Conservation (phyloP, 1,140 invertebrate species). For the Pararge aegeria region DNA sequence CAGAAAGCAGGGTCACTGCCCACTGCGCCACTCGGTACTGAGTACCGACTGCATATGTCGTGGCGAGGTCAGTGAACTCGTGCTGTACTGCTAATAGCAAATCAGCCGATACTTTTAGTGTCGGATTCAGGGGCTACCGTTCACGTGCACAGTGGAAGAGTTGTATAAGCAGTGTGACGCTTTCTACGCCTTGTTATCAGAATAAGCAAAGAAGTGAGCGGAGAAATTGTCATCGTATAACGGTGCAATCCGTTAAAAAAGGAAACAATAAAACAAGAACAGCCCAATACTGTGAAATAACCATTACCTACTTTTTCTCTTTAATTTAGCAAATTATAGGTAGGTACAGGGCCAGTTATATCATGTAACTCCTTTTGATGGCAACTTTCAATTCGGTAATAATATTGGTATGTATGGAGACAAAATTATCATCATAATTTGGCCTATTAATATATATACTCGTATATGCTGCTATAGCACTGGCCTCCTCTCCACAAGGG, state of each 20-base stretch:
- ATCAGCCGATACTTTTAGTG: constrained; percentile 45
- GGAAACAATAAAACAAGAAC: constrained; percentile 51
- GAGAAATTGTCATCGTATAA: constrained; percentile 69
- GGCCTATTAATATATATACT: no score
- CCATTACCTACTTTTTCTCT: constrained; percentile 34
- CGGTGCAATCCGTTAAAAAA: constrained; percentile 49
- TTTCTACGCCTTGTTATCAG: constrained; percentile 65
- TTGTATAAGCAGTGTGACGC: constrained; percentile 64
- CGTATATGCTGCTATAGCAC: no score
- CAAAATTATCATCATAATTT: no score
- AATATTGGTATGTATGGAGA: background rate
- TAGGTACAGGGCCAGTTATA: constrained; percentile 25
- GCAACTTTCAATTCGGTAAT: background rate
- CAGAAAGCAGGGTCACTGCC: no score
- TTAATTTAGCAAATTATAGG: constrained; percentile 32
- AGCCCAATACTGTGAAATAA: constrained; percentile 36
- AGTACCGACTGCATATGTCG: background rate
- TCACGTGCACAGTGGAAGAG: constrained; percentile 43
- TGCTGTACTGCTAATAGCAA: constrained; percentile 45
- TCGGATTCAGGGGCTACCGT: constrained; percentile 27
- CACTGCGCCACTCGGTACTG: no score
- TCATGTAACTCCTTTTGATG: constrained; percentile 13
- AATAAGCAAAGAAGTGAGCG: constrained; percentile 66
- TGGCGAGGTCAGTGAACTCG: constrained; percentile 48
- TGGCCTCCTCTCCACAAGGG: no score